Percentiles rank a stretch among this genome's conserved stretches.
phyloP scores from a whole-genome alignment of 2,888 invertebrate genomes.

The Amphipoea oculea region DNA sequence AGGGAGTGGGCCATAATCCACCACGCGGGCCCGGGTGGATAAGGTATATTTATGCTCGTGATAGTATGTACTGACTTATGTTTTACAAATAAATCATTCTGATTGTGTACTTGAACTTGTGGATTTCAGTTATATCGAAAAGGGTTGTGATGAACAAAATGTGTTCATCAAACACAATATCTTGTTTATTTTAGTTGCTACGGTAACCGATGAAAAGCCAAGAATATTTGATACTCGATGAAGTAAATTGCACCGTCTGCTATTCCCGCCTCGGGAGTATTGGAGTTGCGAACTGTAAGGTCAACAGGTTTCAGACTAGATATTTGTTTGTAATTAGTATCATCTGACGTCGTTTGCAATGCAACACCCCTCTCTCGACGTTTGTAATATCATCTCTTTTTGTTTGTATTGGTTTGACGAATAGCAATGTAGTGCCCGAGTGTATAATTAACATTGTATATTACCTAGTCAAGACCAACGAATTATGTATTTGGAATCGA shows the following conservation, averaged over 20 bases:
- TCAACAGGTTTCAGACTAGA: conserved; percentile 46
- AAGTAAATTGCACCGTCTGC: conserved; percentile 30
- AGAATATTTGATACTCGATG: conserved; percentile 20
- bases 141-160: neutral
- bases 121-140: neutral
- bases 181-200: conserved; percentile 12
- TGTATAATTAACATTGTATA: neutral
- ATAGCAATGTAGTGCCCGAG: neutral
- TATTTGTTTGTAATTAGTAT: conserved; percentile 29
- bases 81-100: no score
- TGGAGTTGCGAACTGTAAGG: conserved; percentile 23
- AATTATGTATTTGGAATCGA: neutral
- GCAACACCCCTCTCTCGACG: neutral
- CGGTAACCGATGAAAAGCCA: conserved; percentile 14
- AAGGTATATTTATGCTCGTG: neutral
- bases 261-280: conserved; percentile 28
- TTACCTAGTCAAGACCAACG: neutral
- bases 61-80: neutral
- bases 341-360: neutral
- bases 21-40: no score
- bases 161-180: conserved; percentile 2
- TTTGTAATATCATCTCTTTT: conserved; percentile 9
- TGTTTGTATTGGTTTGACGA: neutral
- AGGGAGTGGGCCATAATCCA: no score
- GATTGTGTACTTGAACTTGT: neutral